Conservation (phyloP, 2,113 vertebrate genomes). For the Leucosticte australis region DNA sequence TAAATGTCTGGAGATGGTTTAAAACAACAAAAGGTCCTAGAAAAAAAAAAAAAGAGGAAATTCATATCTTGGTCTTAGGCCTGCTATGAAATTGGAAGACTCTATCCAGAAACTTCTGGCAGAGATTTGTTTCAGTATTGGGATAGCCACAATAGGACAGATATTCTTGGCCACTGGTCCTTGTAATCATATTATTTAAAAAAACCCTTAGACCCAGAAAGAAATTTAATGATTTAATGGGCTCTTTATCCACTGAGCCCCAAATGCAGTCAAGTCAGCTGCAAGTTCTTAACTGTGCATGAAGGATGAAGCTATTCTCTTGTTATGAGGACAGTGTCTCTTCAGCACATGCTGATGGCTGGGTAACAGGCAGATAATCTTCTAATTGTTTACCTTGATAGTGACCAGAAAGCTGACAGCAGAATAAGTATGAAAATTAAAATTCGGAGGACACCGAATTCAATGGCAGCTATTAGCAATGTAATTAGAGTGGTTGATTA, state of each 20-base stretch:
- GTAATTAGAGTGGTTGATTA: not conserved
- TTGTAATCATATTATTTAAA: not conserved
- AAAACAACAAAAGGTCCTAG: not conserved
- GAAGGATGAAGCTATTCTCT: conserved; percentile 3
- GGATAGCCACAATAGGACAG: not conserved
- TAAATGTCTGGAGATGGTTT: not conserved
- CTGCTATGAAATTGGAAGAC: not conserved
- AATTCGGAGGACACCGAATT: not conserved
- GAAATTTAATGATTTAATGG: conserved; percentile 7
- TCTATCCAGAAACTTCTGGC: not conserved
- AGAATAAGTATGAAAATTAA: conserved; percentile 11
- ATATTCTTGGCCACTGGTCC: not conserved
- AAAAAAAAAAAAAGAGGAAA: not conserved
- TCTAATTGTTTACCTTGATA: not conserved
- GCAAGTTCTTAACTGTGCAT: conserved; percentile 3
- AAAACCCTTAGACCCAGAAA: not conserved
- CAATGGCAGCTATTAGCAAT: not conserved
- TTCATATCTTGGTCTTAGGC: not conserved
- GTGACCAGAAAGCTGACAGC: not conserved
- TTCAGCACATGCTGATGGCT: not conserved
- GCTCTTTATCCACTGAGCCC: not conserved
- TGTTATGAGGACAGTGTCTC: not conserved
- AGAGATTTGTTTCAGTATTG: not conserved
- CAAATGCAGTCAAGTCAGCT: not conserved
- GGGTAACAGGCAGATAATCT: not conserved